Conservation (phyloP, 2,797 vertebrate genomes). For the Manis pentadactyla region DNA sequence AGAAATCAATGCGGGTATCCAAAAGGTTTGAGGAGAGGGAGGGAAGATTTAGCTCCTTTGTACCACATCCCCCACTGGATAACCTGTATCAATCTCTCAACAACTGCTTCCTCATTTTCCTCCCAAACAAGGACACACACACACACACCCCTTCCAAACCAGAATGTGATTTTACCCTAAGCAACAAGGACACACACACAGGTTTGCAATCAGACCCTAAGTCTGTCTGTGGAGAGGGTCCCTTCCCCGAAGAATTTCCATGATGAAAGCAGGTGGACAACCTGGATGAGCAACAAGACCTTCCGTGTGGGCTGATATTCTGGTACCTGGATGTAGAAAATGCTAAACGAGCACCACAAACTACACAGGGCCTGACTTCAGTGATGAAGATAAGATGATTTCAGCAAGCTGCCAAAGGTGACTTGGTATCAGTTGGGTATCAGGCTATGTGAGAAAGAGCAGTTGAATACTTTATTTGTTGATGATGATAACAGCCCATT, state of each 20-base stretch:
- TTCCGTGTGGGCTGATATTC: rapidly evolving
- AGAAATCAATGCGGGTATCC: too few relatives aligned
- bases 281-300: not conserved
- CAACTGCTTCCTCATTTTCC: rapidly evolving
- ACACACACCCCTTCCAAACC: not conserved
- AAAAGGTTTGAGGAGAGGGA: not conserved
- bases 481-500: rapidly evolving
- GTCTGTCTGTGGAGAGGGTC: not conserved
- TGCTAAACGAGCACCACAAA: not conserved
- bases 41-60: not conserved
- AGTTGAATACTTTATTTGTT: too few relatives aligned
- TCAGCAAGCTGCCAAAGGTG: too few relatives aligned
- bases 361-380: not conserved
- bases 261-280: not conserved
- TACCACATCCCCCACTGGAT: rapidly evolving
- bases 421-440: not conserved
- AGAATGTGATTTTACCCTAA: not conserved
- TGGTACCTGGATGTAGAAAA: not conserved
- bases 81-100: not conserved
- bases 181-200: too few relatives aligned
- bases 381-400: not conserved
- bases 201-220: not conserved
- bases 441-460: not conserved
- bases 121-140: not conserved
- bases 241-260: not conserved